Base-by-base conservation (phyloP, 2,797 vertebrate species). In the Hapalemur alaotrensis region DNA sequence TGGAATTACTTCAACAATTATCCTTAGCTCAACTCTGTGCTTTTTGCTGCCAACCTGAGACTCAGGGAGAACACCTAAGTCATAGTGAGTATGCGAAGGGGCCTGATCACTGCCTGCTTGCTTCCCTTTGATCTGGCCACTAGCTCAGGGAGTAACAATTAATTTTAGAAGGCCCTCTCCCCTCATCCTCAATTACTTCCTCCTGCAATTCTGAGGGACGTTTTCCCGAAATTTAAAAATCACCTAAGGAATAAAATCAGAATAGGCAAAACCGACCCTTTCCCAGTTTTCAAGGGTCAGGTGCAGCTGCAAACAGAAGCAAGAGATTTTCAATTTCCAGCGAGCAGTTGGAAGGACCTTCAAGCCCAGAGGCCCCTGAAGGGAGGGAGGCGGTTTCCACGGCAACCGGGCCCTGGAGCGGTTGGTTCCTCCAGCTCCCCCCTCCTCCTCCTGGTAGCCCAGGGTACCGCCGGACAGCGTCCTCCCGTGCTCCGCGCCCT, bases 401-500 rank as follows among this genome's bases (percentile, higher is more conserved):
- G 95, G 87, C 91, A 97, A 98, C 98, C 70, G 7, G 52, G 93
- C 89, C 87, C 7, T 0, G 79, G 72, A 79, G 94, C 69, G 0
- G 65, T 32, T 23, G 80, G 94, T 65, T 85, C 67, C 14, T 17
- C 38, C 0, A 28, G 79, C 78, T 75, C 67, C 89, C 92, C 38
- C 65, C 76, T 25, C 79, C 54, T 28, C 84, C 93, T 50, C 61
- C 28, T 7, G 67, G 97, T 97, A 90, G 97, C 67, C 95, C 94
- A 1, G 96, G 98, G 96, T 98, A 98, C 97, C 96, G 95, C 97
- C 91, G 96, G 96, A 88, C 96, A 35, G 94, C 97, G 98, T 97
- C 97, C 97, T 97, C 91, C 48, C 0, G 84, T 94, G 97, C 95
- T 98, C 95, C 86, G 94, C 67, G 93, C 50, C 10, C 95, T 96